A percentile compares a stretch with the other conserved stretches of the same genome.
These are phyloP conservation scores for Marronus borbonicus DNA, from an alignment of 2,888 invertebrate species.

Conservation along the genomic window DNA sequence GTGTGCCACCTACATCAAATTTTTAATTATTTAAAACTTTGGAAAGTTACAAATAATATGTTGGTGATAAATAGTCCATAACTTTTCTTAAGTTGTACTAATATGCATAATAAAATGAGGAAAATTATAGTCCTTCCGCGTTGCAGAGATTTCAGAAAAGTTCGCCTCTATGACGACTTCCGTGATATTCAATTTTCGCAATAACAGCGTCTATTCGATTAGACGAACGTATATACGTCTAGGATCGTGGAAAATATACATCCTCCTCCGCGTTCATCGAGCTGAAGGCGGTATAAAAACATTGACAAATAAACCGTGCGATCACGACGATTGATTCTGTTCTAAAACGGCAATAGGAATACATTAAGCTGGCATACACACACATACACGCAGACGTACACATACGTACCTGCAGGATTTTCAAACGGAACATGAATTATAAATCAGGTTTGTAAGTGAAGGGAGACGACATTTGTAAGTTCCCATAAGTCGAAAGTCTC, in stretches of 20 bases:
- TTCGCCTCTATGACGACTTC: neutral
- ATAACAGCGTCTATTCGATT: neutral
- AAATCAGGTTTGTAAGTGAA: slow-evolving; percentile 22
- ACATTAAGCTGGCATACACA: slow-evolving; percentile 13
- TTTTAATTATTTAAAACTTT: too few relatives aligned
- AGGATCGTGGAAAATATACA: slow-evolving; percentile 12
- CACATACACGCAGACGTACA: neutral
- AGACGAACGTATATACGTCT: too few relatives aligned
- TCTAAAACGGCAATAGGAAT: slow-evolving; percentile 20
- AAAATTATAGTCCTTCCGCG: too few relatives aligned
- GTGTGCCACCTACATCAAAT: too few relatives aligned
- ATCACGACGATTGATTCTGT: slow-evolving; percentile 32
- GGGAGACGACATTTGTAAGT: slow-evolving; percentile 5
- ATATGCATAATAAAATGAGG: too few relatives aligned
- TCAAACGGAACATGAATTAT: slow-evolving; percentile 36
- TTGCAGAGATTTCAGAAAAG: neutral
- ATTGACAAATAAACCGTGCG: slow-evolving; percentile 29
- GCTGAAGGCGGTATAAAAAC: slow-evolving; percentile 19
- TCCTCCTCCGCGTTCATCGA: neutral
- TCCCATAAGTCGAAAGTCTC: slow-evolving; percentile 3
- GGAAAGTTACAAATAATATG: too few relatives aligned
- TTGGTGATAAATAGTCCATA: too few relatives aligned
- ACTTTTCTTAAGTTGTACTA: too few relatives aligned
- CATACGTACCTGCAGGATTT: slow-evolving; percentile 9
- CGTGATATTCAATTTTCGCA: too few relatives aligned